Evolutionary conservation across 2,797 vertebrate species (phyloP), one percentile per base, ranked within the genome.

Genomic region (Cyprinella venusta): DNA sequence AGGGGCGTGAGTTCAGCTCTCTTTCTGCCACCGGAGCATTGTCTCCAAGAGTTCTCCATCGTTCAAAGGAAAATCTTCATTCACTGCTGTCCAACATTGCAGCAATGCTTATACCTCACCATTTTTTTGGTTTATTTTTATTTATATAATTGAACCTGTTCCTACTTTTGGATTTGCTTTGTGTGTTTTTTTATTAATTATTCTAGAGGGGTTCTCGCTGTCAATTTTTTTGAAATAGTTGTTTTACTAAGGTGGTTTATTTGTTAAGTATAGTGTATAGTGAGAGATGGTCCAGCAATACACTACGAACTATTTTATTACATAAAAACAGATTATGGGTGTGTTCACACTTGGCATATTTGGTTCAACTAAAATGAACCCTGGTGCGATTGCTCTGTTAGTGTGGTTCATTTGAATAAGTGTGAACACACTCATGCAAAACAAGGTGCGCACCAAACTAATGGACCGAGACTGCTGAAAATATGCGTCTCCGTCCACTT

Each of bases 21-120:
- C 70, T 76, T 56, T 70, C 80, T 13, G 48, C 45, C 38, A 79
- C 64, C 67, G 21, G 59, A 50, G 19, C 79, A 36, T 63, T 71
- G 40, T 52, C 69, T 54, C 16, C 36, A 18, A 75, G 10, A 26
- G 30, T 50, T 52, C 69, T 81, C 19, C 19, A 15, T 61, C 9
- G 0, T 38, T 45, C 59, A 7, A 16, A 50, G 33, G 16, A 75
- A 40, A 52, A 26, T 30, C 42, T 64, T 30, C 26, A 40, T 74
- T 81, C 26, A 7, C 40, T 33, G 19, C 19, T n/a, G 8, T 61
- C 52, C 18, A 45, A 33, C 33, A 18, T 40, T 13, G 9, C 24
- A 78, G 26, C 9, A 26, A 19, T 33, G 13, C 12, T 8, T 9
- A 26, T n/a, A 75, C 12, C 52, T 50, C 9, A 8, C 63, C 3